Evolutionary conservation across 2,797 vertebrate species (phyloP).

Genomic region (Etheostoma perlongum): DNA sequence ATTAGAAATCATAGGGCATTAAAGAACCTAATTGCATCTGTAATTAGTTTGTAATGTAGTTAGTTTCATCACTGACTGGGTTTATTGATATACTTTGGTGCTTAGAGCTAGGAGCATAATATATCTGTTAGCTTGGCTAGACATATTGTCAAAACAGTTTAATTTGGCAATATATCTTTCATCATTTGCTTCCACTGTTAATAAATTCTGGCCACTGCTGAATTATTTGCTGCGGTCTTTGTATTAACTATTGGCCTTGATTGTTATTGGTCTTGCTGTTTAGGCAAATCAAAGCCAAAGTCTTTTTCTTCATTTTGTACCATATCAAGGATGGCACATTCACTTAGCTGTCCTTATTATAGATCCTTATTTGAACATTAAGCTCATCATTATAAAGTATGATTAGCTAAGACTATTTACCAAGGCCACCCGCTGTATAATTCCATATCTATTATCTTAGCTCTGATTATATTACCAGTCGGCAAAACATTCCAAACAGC

Average conservation of each 20-base stretch:
- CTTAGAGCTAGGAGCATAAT: background rate
- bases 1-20: background rate
- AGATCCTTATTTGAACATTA: background rate
- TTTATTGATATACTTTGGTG: background rate
- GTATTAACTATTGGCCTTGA: background rate
- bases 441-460: background rate
- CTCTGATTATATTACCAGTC: slow-evolving; percentile 24
- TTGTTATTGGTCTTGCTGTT: slow-evolving; percentile 9
- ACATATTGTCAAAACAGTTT: background rate
- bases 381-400: slow-evolving; percentile 3
- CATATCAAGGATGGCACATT: background rate
- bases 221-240: background rate
- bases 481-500: slow-evolving; percentile 1
- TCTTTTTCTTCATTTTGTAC: background rate
- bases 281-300: background rate
- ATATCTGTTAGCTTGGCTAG: background rate
- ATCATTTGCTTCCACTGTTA: background rate
- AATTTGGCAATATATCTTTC: background rate
- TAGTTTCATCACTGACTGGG: background rate
- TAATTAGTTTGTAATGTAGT: background rate
- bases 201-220: background rate
- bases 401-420: slow-evolving; percentile 13
- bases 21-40: background rate
- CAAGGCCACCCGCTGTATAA: background rate
- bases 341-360: background rate